phyloP scores from a whole-genome alignment of 2,113 vertebrate species.

The Seriola rivoliana region DNA sequence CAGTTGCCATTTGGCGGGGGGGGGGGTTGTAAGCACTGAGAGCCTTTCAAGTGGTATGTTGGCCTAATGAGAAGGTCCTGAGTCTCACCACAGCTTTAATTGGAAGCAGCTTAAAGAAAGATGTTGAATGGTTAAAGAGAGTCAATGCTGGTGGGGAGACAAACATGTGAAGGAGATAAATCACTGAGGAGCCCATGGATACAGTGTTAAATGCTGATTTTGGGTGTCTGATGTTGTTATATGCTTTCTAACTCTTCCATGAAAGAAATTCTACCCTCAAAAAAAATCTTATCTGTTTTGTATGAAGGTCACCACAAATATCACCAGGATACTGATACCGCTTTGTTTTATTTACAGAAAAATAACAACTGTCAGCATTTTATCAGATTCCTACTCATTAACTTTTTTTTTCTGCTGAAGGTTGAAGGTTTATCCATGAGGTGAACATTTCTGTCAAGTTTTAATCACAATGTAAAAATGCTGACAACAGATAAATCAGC shows the following conservation, averaged over 20 bases:
- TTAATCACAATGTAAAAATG: no score
- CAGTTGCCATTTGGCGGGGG: constrained; percentile 23
- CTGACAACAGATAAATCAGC: no score
- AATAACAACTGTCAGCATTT: background rate
- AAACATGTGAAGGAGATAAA: constrained; percentile 20
- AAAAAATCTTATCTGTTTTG: background rate
- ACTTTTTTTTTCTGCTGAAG: no score
- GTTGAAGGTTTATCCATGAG: no score
- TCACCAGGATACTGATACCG: rapidly evolving
- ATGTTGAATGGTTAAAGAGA: constrained; percentile 44
- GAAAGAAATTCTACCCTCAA: background rate
- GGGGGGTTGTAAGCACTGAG: constrained; percentile 27
- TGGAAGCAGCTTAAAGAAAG: constrained; percentile 65
- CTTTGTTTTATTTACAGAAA: background rate
- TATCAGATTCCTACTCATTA: background rate
- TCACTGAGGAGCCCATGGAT: background rate
- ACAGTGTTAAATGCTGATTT: constrained; percentile 14
- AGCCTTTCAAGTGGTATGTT: constrained; percentile 67
- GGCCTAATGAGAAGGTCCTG: constrained; percentile 71
- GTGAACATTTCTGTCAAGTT: no score
- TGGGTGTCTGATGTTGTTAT: background rate
- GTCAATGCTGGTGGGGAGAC: constrained; percentile 8
- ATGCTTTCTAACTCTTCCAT: background rate
- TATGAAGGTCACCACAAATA: background rate
- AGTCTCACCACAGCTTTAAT: constrained; percentile 64